Conservation (phyloP, 2,888 invertebrate genomes). For the Troides helena region DNA sequence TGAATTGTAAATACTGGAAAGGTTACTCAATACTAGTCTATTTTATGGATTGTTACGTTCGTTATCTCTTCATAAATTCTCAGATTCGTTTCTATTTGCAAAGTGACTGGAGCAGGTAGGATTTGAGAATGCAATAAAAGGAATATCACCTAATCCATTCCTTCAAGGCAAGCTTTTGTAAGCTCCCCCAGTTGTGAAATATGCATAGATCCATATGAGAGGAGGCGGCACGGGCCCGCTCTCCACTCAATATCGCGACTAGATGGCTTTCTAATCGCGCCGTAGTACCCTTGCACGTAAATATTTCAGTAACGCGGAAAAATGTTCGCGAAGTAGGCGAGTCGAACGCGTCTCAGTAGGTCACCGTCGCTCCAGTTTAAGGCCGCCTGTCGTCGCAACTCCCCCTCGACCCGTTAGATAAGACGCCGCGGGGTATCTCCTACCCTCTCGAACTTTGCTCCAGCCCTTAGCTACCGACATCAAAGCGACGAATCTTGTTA, state of each 20-base stretch:
- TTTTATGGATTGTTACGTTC: too few relatives aligned
- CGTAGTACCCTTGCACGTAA: slow-evolving; percentile 60
- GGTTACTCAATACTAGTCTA: too few relatives aligned
- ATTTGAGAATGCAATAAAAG: slow-evolving; percentile 1
- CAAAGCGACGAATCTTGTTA: slow-evolving; percentile 72
- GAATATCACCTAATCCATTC: slow-evolving; percentile 39
- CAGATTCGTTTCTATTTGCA: too few relatives aligned
- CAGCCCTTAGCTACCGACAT: slow-evolving; percentile 52
- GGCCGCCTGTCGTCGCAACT: slow-evolving; percentile 54
- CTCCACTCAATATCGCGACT: slow-evolving; percentile 59
- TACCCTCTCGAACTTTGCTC: slow-evolving; percentile 52
- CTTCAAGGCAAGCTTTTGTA: slow-evolving; percentile 49
- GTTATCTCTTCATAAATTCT: too few relatives aligned
- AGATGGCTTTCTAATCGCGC: slow-evolving; percentile 71
- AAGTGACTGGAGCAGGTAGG: too few relatives aligned
- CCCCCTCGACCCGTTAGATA: slow-evolving; percentile 48
- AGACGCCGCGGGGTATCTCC: slow-evolving; percentile 60
- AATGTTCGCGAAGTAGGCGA: slow-evolving; percentile 52
- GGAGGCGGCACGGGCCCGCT: slow-evolving; percentile 55
- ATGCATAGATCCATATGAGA: slow-evolving; percentile 62
- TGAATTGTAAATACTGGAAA: too few relatives aligned
- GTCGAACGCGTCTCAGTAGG: slow-evolving; percentile 58
- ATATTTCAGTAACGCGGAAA: slow-evolving; percentile 67
- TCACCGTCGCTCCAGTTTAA: slow-evolving; percentile 59
- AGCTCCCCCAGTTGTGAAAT: slow-evolving; percentile 52